Percentiles rank a stretch among this genome's conserved stretches.
These are phyloP conservation scores for Frieseomelitta varia DNA, from an alignment of 1,140 invertebrate species.

Conservation along the genomic window DNA sequence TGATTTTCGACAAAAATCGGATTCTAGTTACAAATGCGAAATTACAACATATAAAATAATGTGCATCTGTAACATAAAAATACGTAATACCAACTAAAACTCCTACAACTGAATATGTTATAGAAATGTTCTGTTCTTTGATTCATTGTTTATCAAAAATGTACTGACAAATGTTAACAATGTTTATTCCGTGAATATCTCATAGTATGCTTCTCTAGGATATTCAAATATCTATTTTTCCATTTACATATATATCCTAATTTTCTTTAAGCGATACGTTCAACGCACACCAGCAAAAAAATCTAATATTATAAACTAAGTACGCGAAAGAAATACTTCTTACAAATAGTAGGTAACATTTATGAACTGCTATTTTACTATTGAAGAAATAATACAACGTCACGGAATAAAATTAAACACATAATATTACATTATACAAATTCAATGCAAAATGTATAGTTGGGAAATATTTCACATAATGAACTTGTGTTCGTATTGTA, in stretches of 20 bases:
- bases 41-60: constrained; percentile 29
- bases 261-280: constrained; percentile 21
- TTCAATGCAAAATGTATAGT: constrained; percentile 11
- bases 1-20: background rate
- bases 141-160: constrained; percentile 31
- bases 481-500: constrained; percentile 8
- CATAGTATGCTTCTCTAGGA: constrained; percentile 6
- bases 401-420: constrained; percentile 44
- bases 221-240: constrained; percentile 19
- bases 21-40: constrained; percentile 24
- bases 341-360: constrained; percentile 19
- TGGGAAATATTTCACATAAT: constrained; percentile 3
- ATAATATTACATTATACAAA: constrained; percentile 2
- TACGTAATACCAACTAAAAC: background rate
- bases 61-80: constrained; percentile 4
- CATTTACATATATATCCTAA: constrained; percentile 29
- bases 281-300: constrained; percentile 18
- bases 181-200: constrained; percentile 29
- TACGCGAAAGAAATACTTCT: constrained; percentile 33
- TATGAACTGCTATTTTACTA: background rate
- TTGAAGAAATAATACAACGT: constrained; percentile 41
- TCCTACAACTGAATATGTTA: constrained; percentile 5
- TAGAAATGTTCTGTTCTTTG: constrained; percentile 13
- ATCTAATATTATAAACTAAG: constrained; percentile 20
- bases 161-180: constrained; percentile 34